Percentiles rank a stretch among this genome's conserved stretches.
Evolutionary conservation across 2,113 vertebrate species (phyloP).

Genomic region (Girardinichthys multiradiatus): DNA sequence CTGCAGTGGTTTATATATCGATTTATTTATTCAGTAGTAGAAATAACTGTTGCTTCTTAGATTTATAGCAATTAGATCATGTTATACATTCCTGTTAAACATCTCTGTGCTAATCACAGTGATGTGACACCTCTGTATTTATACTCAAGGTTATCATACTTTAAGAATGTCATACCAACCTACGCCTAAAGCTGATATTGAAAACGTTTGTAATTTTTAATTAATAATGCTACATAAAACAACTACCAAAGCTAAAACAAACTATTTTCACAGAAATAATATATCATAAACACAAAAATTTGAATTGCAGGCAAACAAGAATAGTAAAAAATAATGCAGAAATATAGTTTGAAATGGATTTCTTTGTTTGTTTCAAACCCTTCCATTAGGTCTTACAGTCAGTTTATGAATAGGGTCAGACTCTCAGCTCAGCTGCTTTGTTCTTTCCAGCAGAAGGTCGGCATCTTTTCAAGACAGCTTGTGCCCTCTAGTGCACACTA

Average conservation of each 20-base stretch:
- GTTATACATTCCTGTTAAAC: too few relatives aligned
- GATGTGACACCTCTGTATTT: background rate
- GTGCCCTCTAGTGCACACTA: slow-evolving; percentile 76
- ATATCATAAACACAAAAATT: slow-evolving; percentile 7
- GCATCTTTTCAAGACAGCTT: slow-evolving; percentile 65
- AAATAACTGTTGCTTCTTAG: background rate
- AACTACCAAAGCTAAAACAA: too few relatives aligned
- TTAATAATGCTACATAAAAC: background rate
- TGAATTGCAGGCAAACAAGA: background rate
- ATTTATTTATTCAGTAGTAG: background rate
- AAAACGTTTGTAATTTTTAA: background rate
- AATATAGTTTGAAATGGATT: background rate
- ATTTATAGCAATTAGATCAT: background rate
- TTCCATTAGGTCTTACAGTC: slow-evolving; percentile 8
- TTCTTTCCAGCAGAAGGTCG: slow-evolving; percentile 19
- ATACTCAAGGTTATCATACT: background rate
- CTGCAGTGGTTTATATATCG: background rate
- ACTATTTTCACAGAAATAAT: background rate
- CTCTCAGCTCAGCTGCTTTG: slow-evolving; percentile 20
- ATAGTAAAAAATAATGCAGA: background rate
- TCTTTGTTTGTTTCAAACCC: background rate
- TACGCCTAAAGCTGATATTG: background rate
- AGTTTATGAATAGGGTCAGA: background rate
- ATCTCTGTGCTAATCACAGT: background rate
- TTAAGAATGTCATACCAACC: background rate